A percentile compares a stretch with the other conserved stretches of the same genome.
phyloP scores from a whole-genome alignment of 64 coral and sea anemone genomes.

The Orbicella faveolata region DNA sequence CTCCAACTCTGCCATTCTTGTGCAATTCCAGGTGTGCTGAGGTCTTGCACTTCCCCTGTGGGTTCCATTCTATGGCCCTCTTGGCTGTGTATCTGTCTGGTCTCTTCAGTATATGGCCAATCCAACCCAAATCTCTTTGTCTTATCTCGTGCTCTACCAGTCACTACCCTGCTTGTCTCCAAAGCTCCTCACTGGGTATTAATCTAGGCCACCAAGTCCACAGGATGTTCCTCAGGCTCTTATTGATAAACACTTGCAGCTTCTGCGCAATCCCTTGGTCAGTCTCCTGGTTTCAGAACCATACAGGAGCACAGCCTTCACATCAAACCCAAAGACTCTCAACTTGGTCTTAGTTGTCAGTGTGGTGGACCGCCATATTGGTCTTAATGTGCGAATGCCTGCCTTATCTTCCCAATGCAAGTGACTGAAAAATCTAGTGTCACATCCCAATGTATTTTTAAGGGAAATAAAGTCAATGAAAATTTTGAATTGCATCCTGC shows the following conservation, averaged over 20 bases:
- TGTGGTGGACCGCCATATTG: background rate
- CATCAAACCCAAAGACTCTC: constrained; percentile 40
- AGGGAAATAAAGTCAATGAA: too few species aligned
- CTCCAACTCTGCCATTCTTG: background rate
- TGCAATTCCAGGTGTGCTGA: background rate
- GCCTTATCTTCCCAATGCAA: background rate
- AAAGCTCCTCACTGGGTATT: constrained; percentile 23
- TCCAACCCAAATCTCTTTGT: constrained; percentile 46
- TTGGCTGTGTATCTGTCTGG: background rate
- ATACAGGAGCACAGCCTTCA: background rate
- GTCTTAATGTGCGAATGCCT: constrained; percentile 8
- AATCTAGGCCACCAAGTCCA: constrained; percentile 16
- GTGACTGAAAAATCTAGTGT: too few species aligned
- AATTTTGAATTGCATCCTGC: too few species aligned
- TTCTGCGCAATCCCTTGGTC: constrained; percentile 20
- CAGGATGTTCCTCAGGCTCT: constrained; percentile 2
- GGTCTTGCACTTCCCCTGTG: background rate
- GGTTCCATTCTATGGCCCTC: constrained; percentile 8
- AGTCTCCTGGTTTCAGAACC: background rate
- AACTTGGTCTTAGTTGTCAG: constrained; percentile 15
- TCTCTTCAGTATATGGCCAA: constrained; percentile 32
- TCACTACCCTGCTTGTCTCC: constrained; percentile 11
- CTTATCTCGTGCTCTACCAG: constrained; percentile 8
- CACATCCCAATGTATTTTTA: too few species aligned
- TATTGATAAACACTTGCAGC: constrained; percentile 18